Base-by-base conservation (phyloP, 2,888 invertebrate species). In the Papilio demoleus region DNA sequence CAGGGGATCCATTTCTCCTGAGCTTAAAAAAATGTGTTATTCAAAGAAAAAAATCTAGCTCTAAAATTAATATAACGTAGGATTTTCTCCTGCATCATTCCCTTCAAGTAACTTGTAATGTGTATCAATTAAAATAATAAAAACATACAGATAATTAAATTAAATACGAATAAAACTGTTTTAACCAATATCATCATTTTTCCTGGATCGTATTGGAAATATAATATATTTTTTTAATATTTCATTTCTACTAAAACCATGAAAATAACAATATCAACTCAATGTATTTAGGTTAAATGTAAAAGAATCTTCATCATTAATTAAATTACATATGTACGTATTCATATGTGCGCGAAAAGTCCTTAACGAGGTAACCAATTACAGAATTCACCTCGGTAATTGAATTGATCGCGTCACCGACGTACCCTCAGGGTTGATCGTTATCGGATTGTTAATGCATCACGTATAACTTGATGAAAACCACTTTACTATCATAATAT, bases 311-410 rank as follows among this genome's bases (percentile, higher is more conserved):
- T 31, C 22, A 5, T 14, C 5, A 27, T 19, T 27, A 42, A 42
- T 61, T 45, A 42, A 2, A 56, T 8, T 53, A 60, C 6, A 40
- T 60, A 24, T 2, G 40, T 31, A 31, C 6, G 31, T 14, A 38
- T 4, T 60, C 36, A 60, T 60, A 40, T n/a, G 22, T 14, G 22
- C n/a, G 40, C 60, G 60, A 64, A 27, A 64, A 27, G 38, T 12
- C 27, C 19, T 53, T 27, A 40, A 53, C 53, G 53, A 63, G 14
- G 22, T 36, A 53, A 53, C 53, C 38, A 64, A 64, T 64, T 27
- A 64, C 27, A 8, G 40, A 64, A 53, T 45, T 63, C 38, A 53
- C 64, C 17, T 17, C 64, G 14, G n/a, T 64, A 64, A 64, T 64
- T 64, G 40, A 27, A 40, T 53, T 17, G 38, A 38, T 38, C 53